Evolutionary conservation across 2,113 vertebrate genomes (phyloP).

Genomic region (Buteo buteo): DNA sequence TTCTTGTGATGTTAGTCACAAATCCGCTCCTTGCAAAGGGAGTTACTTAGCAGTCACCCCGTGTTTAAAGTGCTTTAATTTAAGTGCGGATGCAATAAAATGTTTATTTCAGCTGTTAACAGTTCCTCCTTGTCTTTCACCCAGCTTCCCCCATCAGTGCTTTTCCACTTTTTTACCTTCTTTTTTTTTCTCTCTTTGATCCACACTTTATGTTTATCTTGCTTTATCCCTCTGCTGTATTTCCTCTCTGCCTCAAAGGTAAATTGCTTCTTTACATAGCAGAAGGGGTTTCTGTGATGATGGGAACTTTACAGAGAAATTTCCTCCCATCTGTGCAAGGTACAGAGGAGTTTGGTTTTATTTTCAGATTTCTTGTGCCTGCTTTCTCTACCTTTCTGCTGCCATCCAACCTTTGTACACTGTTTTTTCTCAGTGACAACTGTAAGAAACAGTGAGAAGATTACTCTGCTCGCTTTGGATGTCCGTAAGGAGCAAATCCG

Average conservation of each 20-base stretch:
- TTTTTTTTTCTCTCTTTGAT: not conserved
- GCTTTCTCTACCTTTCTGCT: not conserved
- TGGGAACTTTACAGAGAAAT: not conserved
- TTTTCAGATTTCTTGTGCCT: not conserved
- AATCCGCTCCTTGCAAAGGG: not conserved
- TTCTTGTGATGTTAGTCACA: not conserved
- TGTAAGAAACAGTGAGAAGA: not conserved
- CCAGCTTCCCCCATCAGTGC: not conserved
- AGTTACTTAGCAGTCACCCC: not conserved
- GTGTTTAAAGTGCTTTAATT: not conserved
- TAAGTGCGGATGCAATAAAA: not conserved
- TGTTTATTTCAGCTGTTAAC: constrained; percentile 8
- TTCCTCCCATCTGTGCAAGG: not conserved
- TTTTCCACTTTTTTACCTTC: not conserved
- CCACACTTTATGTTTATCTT: not conserved
- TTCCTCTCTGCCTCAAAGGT: not conserved
- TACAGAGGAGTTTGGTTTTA: not conserved
- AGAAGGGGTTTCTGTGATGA: not conserved
- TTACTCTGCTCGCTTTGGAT: not conserved
- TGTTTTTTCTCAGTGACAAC: not conserved
- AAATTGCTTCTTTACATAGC: not conserved
- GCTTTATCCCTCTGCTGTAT: not conserved
- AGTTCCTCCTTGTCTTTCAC: not conserved
- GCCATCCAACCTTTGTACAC: not conserved
- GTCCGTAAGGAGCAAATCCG: not conserved